Base-by-base conservation (phyloP, 2,113 vertebrate species). In the Murina feae region DNA sequence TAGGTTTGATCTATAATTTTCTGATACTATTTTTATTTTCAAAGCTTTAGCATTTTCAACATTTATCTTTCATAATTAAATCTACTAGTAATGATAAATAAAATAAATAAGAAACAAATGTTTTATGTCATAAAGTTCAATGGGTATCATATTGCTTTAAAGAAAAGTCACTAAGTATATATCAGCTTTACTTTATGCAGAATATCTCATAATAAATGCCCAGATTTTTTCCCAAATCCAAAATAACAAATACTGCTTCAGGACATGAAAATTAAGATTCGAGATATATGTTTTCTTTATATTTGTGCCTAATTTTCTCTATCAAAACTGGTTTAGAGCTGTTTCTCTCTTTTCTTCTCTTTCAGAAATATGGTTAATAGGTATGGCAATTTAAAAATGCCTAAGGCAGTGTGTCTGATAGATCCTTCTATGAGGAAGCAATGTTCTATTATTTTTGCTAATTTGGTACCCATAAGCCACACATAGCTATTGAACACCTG, bases 61-160 rank as follows among this genome's bases (percentile, higher is more conserved):
- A 47, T 30, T 58, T 85, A 51, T 42, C n/a, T 94, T 90, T 79
- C 47, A 93, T 89, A 95, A 92, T 60, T 71, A 88, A 92, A 55
- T 68, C 81, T 88, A 66, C 37, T 76, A 88, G 32, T 92, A 37
- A 78, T 81, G 30, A 91, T 72, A 63, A 78, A 66, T 79, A 82
- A 63, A 87, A 83, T 49, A 75, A 60, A 60, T 25, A 60, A 58
- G 21, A 58, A 88, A 86, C 25, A 93, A 88, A 53, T 74, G 20
- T 39, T 95, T 89, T 10, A 87, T 84, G 82, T 82, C 51, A 32
- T 60, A 68, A 93, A 53, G 35, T 85, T 90, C 13, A 71, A 63
- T 90, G 69, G 32, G 5, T 68, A 85, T 32, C 10, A 94, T 28
- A 37, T 21, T 93, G 35, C 18, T 78, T 84, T 82, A 68, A 89